phyloP scores from a whole-genome alignment of 2,113 vertebrate genomes.

The Odocoileus hemionus region DNA sequence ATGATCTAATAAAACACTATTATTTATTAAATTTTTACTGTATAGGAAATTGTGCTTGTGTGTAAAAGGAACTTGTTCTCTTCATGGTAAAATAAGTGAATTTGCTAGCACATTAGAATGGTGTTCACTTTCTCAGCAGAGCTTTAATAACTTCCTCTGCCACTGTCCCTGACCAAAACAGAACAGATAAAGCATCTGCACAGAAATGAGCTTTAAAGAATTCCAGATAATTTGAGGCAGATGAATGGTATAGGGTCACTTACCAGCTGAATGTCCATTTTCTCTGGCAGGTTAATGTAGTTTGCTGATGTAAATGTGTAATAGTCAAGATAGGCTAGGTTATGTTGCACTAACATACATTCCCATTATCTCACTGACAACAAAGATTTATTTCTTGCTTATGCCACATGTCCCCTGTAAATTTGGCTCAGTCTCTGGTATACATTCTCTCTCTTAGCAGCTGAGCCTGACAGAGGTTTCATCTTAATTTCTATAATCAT shows the following conservation, averaged over 20 bases:
- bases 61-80: background rate
- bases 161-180: background rate
- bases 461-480: background rate
- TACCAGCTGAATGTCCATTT: background rate
- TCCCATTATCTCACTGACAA: background rate
- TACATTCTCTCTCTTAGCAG: background rate
- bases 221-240: background rate
- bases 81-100: background rate
- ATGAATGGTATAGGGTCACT: background rate
- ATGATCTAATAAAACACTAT: constrained; percentile 32
- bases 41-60: background rate
- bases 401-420: background rate
- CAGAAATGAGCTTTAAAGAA: background rate
- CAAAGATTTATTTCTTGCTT: background rate
- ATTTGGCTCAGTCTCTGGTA: background rate
- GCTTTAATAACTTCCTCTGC: background rate
- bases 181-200: background rate
- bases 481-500: background rate
- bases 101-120: background rate
- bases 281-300: background rate
- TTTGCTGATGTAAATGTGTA: background rate
- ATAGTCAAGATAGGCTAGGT: background rate
- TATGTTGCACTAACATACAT: background rate
- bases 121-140: background rate
- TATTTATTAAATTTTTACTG: constrained; percentile 23